Evolutionary conservation across 2,113 vertebrate genomes (phyloP).

Genomic region (Bubo scandiacus): DNA sequence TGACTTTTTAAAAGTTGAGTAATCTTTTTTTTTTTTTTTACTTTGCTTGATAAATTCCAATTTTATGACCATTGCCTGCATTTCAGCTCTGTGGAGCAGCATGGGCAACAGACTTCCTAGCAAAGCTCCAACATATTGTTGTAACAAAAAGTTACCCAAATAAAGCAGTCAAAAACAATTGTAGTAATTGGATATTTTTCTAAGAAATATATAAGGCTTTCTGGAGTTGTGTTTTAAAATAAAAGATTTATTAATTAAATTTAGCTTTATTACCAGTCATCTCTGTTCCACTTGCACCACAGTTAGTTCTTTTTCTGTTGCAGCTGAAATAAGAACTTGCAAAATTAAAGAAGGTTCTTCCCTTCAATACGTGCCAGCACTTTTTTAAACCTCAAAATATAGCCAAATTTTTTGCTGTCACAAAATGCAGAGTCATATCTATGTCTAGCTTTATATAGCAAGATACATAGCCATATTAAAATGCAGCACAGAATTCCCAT

Average conservation of each 20-base stretch:
- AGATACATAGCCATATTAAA: constrained; percentile 1
- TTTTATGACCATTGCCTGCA: not conserved
- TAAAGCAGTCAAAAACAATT: not conserved
- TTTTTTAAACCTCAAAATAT: constrained; percentile 2
- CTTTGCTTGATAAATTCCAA: not conserved
- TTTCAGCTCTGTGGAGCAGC: not conserved
- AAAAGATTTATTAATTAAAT: not conserved
- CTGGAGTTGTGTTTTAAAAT: not conserved
- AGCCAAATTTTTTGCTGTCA: not conserved
- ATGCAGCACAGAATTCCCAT: constrained; percentile 27
- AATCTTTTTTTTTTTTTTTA: not conserved
- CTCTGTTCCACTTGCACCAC: not conserved
- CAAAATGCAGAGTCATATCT: constrained; percentile 30
- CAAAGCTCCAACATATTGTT: not conserved
- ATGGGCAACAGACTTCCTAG: not conserved
- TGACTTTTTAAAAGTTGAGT: constrained; percentile 7
- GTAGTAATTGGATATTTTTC: not conserved
- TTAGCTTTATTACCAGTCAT: not conserved
- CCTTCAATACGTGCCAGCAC: not conserved
- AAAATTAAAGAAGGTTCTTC: not conserved
- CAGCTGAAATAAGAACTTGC: constrained; percentile 19
- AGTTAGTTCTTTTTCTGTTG: not conserved
- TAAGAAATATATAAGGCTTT: not conserved
- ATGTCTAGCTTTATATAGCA: not conserved
- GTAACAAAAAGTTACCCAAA: constrained; percentile 9